Evolutionary conservation across 2,888 invertebrate species (phyloP).

Genomic region (Hydroisotoma schaefferi): DNA sequence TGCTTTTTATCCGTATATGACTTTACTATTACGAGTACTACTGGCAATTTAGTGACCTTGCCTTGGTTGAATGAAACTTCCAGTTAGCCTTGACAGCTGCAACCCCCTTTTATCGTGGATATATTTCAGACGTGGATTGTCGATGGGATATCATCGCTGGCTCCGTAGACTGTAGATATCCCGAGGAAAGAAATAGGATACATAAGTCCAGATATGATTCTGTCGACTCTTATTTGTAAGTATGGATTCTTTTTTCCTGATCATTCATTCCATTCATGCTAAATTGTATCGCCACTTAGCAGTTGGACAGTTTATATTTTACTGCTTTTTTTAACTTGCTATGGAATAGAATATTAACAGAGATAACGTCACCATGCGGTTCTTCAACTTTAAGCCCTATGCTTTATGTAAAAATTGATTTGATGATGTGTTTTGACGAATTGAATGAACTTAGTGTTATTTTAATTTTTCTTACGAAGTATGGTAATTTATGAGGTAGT

Average conservation of each 20-base stretch:
- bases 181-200: slow-evolving; percentile 75
- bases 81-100: slow-evolving; percentile 94
- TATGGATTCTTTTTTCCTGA: not conserved
- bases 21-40: not conserved
- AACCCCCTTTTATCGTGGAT: slow-evolving; percentile 89
- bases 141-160: slow-evolving; percentile 96
- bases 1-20: not conserved
- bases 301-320: not conserved
- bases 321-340: not conserved
- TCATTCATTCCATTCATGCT: not conserved
- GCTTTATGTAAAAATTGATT: too few species aligned
- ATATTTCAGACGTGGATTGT: slow-evolving; percentile 91
- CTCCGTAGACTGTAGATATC: slow-evolving; percentile 92
- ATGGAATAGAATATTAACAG: not conserved
- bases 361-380: too few species aligned
- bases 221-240: slow-evolving; percentile 91
- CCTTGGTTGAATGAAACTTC: slow-evolving; percentile 4
- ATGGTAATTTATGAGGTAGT: too few species aligned
- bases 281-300: slow-evolving; percentile 7
- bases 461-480: too few species aligned
- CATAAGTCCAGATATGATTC: slow-evolving; percentile 94
- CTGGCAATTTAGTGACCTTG: not conserved
- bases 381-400: too few species aligned
- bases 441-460: too few species aligned
- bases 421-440: too few species aligned